Evolutionary conservation across 2,113 vertebrate genomes (phyloP), one percentile per base, ranked within the genome.

Genomic region (Gambusia affinis): DNA sequence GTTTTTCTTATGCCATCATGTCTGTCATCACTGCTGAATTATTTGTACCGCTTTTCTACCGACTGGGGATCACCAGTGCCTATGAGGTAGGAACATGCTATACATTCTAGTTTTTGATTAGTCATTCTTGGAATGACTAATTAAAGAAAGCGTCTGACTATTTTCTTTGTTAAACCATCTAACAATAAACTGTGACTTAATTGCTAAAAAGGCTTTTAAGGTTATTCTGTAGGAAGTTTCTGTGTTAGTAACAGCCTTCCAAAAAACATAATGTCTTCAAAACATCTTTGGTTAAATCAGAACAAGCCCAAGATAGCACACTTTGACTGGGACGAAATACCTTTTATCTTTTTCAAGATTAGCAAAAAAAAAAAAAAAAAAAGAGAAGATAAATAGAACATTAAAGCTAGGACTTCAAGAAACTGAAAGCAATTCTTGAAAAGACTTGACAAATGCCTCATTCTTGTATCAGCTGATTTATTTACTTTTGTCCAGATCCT

Each of bases 31-130:
- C 86, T 0, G 95, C 95, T 14, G 95, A 95, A 86, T 33, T 95
- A 33, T 95, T 95, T 42, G 94, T 95, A 47, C 95, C 95, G 0
- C 62, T 95, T 24, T 95, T 95, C 78, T 95, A 95, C 85, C 90
- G 93, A 37, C 83, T 95, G 67, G 83, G 70, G 19, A 91, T 95
- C 89, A 95, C 95, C 83, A 95, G 95, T 37, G 91, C 93, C 51
- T 95, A 95, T 12, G 95, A 95, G 94, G 95, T 95, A 89, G 84
- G 84, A 30, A 73, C 8, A 71, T 12, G 12, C 14, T 11, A 63
- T 11, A 71, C 1, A 66, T 6, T 39, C 4, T 47, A 27, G 27
- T 27, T 27, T 27, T 27, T 27, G 27, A 27, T 27, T 27, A 27
- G 27, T 27, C 27, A 27, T 27, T 27, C 27, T 27, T 27, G 27